These are phyloP conservation scores for Aplysia californica DNA, from an alignment of 1,140 invertebrate genomes.

Conservation along the genomic window DNA sequence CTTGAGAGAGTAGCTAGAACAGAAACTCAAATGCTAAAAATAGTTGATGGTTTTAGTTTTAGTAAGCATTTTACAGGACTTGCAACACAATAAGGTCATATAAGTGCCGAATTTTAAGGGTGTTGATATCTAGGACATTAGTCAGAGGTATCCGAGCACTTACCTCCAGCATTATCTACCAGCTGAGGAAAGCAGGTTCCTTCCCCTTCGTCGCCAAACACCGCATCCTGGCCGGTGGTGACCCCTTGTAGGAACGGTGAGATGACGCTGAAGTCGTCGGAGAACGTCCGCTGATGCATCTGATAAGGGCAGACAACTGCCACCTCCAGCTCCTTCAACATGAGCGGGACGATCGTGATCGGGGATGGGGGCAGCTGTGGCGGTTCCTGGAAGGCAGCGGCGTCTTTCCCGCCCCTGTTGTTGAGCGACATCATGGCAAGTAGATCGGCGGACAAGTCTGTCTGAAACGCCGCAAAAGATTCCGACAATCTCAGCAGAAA, in stretches of 20 bases:
- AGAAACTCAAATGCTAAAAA: too few species aligned
- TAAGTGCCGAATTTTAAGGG: too few species aligned
- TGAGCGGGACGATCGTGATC: slow-evolving; percentile 72
- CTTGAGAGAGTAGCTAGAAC: too few species aligned
- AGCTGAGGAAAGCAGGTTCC: slow-evolving; percentile 10
- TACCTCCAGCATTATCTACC: slow-evolving; percentile 15
- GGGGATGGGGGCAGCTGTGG: not conserved
- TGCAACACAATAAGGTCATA: too few species aligned
- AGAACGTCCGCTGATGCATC: slow-evolving; percentile 44
- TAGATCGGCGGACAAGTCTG: slow-evolving; percentile 79
- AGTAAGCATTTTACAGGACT: too few species aligned
- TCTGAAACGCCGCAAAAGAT: slow-evolving; percentile 76
- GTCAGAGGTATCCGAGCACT: too few species aligned
- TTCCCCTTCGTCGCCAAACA: slow-evolving; percentile 12
- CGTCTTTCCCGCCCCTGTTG: not conserved
- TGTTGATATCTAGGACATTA: too few species aligned
- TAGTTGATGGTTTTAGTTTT: too few species aligned
- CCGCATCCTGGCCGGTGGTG: slow-evolving; percentile 9
- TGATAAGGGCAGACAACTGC: slow-evolving; percentile 81
- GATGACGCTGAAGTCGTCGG: slow-evolving; percentile 37
- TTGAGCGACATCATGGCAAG: slow-evolving; percentile 41
- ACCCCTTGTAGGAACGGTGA: slow-evolving; percentile 26
- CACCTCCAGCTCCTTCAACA: slow-evolving; percentile 86
- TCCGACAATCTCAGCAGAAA: slow-evolving; percentile 88
- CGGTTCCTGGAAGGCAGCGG: not conserved